Conservation (phyloP, 37 sponge, comb jelly and placozoan species). For the Oscarella lobularis region DNA sequence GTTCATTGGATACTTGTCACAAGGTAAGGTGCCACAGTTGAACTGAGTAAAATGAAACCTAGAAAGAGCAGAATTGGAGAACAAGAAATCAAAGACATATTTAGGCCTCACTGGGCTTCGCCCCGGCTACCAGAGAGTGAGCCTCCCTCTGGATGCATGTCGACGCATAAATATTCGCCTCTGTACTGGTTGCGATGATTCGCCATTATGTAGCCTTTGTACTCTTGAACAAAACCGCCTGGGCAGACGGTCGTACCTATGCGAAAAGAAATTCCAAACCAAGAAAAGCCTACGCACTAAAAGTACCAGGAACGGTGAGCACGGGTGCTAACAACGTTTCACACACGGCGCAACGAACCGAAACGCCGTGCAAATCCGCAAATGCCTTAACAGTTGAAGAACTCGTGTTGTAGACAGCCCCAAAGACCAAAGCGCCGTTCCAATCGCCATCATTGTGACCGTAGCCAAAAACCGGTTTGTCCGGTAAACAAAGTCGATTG, state of each 20-base stretch:
- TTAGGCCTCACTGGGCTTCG: conserved; percentile 4
- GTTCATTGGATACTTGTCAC: not conserved
- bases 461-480: not conserved
- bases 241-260: conserved; percentile 6
- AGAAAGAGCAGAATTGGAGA: not conserved
- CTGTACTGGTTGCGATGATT: not conserved
- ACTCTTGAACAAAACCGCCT: conserved; percentile 6
- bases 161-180: conserved; percentile 9
- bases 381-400: not conserved
- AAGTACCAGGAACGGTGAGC: conserved; percentile 6
- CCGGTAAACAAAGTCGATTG: not conserved
- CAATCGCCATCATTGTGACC: not conserved
- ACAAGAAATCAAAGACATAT: conserved; percentile 1
- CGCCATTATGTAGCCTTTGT: conserved; percentile 18
- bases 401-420: not conserved
- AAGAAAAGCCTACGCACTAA: not conserved
- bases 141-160: not conserved
- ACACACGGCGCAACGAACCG: conserved; percentile 14
- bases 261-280: not conserved
- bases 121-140: not conserved
- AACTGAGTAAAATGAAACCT: conserved; percentile 3
- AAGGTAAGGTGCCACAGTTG: not conserved
- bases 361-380: not conserved
- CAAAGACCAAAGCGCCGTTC: not conserved
- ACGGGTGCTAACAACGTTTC: not conserved